phyloP scores from a whole-genome alignment of 2,888 invertebrate species.

The Cataglyphis altisquamis region DNA sequence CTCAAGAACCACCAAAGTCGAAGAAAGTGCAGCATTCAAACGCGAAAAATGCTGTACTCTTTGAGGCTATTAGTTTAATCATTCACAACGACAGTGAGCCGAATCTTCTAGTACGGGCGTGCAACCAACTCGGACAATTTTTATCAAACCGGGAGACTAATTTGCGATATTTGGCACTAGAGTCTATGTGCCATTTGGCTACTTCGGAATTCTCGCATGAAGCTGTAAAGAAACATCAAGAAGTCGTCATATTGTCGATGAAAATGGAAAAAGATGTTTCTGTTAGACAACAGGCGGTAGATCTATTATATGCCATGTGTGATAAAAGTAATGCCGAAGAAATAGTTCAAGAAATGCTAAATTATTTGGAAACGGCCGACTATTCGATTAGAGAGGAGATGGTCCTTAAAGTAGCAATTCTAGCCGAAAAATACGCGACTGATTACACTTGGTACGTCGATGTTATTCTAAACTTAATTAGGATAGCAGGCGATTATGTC shows the following conservation, averaged over 20 bases:
- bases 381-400: constrained; percentile 99
- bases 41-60: constrained; percentile 99
- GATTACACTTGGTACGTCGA: constrained; percentile 99
- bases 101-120: constrained; percentile 98
- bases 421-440: constrained; percentile 99
- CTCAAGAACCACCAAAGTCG: constrained; percentile 99
- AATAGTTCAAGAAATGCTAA: constrained; percentile 99
- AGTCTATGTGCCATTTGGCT: constrained; percentile 99
- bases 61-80: constrained; percentile 99
- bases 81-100: constrained; percentile 99
- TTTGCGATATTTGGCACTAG: constrained; percentile 98
- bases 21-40: constrained; percentile 99
- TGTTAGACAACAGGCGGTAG: constrained; percentile 98
- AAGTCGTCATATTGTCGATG: constrained; percentile 99
- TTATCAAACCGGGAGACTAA: constrained; percentile 99
- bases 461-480: constrained; percentile 98
- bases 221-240: constrained; percentile 99
- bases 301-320: constrained; percentile 99
- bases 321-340: constrained; percentile 99
- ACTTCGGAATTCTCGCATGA: constrained; percentile 99
- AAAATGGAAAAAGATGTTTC: constrained; percentile 99
- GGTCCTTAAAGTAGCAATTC: constrained; percentile 99
- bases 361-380: constrained; percentile 99
- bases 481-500: constrained; percentile 99
- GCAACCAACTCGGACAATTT: constrained; percentile 99